Conservation (phyloP, 2,113 vertebrate genomes). For the Eolophus roseicapilla region DNA sequence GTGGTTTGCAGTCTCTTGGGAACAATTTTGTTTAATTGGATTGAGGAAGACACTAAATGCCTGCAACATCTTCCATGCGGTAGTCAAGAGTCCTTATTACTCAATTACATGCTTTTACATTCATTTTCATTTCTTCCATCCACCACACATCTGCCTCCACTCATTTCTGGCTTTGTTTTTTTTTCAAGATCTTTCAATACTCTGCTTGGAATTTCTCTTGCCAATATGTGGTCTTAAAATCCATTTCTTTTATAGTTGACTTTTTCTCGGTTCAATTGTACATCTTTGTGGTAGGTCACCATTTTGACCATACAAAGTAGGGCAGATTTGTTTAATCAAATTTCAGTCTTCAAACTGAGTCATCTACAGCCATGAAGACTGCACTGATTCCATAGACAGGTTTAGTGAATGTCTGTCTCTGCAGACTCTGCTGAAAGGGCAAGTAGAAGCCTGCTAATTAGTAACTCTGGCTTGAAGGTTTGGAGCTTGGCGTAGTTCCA, state of each 20-base stretch:
- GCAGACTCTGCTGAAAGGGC: not conserved
- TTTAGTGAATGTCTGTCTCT: not conserved
- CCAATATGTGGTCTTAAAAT: not conserved
- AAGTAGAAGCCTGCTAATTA: not conserved
- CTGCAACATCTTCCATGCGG: not conserved
- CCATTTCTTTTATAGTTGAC: not conserved
- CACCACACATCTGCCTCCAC: not conserved
- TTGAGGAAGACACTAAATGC: not conserved
- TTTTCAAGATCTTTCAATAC: not conserved
- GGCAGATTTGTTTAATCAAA: not conserved
- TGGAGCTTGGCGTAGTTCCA: not conserved
- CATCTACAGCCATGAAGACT: not conserved
- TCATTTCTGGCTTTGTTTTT: not conserved
- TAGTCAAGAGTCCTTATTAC: not conserved
- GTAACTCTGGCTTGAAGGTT: not conserved
- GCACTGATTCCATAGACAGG: not conserved
- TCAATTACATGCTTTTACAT: not conserved
- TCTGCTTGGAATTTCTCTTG: not conserved
- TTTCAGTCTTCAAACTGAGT: not conserved
- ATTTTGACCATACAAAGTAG: not conserved
- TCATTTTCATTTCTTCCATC: not conserved
- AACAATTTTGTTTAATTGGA: not conserved
- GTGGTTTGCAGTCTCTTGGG: not conserved
- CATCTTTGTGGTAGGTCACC: not conserved
- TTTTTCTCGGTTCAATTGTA: not conserved